Evolutionary conservation across 1,140 invertebrate species (phyloP), one percentile per base, ranked within the genome.

Genomic region (Eumeta japonica): DNA sequence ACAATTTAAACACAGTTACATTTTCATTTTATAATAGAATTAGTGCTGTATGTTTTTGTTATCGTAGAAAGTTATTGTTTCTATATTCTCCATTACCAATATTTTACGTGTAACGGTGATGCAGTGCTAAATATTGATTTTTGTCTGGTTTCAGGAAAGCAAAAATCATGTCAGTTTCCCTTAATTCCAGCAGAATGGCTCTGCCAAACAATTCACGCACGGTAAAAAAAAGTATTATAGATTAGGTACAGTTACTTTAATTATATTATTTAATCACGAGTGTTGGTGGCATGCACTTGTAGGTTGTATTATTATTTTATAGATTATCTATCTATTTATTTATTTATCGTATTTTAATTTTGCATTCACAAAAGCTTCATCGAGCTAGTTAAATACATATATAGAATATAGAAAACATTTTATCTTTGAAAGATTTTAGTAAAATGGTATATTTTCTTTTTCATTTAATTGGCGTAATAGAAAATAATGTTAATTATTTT

Each of bases 151-250:
- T 38, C 63, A 87, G 85, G 84, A 86, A 65, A 87, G 87, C 37
- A 89, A 89, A 75, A 89, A 89, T 67, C 88, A 90, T 72, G 88
- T 90, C 31, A 89, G 86, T 65, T 90, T 90, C 73, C 87, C 87
- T 10, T 87, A 89, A 75, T 87, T 90, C 58, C 87, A 89, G 72
- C 87, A 89, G 77, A 90, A 90, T 55, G 87, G 87, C 57, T 86
- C 86, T 51, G 87, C 85, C 14, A 90, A 90, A 77, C 83, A 89
- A 72, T 88, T 90, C 76, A 83, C 86, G 58, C 84, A 89, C 80
- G 88, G 88, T 90, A 82, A 82, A 81, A 79, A 72, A 80, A 79
- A 79, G 73, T 77, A 77, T 72, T 77, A 67, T 76, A 77, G 66
- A 77, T 77, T 77, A 77, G 75, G 75, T 77, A 77, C 75, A n/a